Percentiles rank a stretch among this genome's conserved stretches.
phyloP scores from a whole-genome alignment of 2,113 vertebrate genomes.

The Mustelus asterias region DNA sequence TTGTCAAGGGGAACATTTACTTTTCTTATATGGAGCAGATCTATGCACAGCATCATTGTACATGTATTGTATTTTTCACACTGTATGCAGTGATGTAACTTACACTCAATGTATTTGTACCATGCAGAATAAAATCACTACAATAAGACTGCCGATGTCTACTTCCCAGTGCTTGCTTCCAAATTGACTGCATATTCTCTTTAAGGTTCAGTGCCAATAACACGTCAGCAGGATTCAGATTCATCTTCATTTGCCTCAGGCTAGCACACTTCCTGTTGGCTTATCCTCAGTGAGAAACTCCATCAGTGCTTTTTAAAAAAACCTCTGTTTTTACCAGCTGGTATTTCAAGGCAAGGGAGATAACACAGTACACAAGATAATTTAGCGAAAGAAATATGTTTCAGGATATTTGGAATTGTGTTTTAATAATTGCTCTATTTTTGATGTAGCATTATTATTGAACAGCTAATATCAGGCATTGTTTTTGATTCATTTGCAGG shows the following conservation, averaged over 20 bases:
- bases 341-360: no score
- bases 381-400: neutral
- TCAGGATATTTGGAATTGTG: neutral
- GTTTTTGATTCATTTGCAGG: no score
- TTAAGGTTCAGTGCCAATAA: neutral
- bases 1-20: neutral
- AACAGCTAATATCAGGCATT: neutral
- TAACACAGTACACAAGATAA: neutral
- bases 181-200: conserved; percentile 2
- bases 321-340: neutral
- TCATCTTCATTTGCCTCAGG: neutral
- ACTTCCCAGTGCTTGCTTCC: neutral
- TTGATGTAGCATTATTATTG: neutral
- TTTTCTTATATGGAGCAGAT: neutral
- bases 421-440: neutral
- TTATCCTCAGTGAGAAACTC: conserved; percentile 14
- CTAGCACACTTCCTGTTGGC: neutral
- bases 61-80: neutral
- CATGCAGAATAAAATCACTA: neutral
- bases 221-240: conserved; percentile 7
- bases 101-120: neutral
- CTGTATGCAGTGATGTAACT: neutral
- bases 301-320: neutral
- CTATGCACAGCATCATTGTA: no score
- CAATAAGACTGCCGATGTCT: neutral